These are phyloP conservation scores for Platypus cylindrus DNA, from an alignment of 2,888 invertebrate genomes.

Conservation along the genomic window DNA sequence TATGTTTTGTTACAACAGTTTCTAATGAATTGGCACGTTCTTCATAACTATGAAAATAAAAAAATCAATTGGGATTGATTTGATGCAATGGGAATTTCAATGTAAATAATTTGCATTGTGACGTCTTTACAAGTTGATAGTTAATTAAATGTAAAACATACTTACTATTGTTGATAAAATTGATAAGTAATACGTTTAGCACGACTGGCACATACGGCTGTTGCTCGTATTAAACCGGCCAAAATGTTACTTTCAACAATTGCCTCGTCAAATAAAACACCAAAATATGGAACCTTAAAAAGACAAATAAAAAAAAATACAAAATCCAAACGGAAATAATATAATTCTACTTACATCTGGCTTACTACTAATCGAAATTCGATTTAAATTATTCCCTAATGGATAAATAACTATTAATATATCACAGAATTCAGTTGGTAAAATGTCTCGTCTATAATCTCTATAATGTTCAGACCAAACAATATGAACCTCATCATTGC, in stretches of 20 bases:
- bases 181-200: conserved; percentile 81
- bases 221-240: conserved; percentile 77
- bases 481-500: conserved; percentile 97
- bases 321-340: not conserved
- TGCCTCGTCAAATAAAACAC: conserved; percentile 89
- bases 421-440: conserved; percentile 99
- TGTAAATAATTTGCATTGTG: not conserved
- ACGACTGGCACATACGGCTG: conserved; percentile 85
- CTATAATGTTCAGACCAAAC: conserved; percentile 98
- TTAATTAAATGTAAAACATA: conserved; percentile 16
- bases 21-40: conserved; percentile 78
- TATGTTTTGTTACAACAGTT: conserved; percentile 74
- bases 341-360: conserved; percentile 50
- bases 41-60: conserved; percentile 55
- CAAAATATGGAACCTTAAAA: conserved; percentile 75
- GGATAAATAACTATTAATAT: conserved; percentile 95
- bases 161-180: conserved; percentile 83
- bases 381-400: conserved; percentile 68
- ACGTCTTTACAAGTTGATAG: not conserved
- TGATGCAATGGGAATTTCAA: not conserved
- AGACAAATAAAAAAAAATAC: conserved; percentile 4
- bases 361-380: conserved; percentile 80
- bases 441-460: conserved; percentile 90
- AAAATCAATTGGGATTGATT: not conserved
- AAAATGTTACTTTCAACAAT: conserved; percentile 58